These are phyloP conservation scores for Tympanuchus pallidicinctus DNA, from an alignment of 2,113 vertebrate species.

Conservation along the genomic window DNA sequence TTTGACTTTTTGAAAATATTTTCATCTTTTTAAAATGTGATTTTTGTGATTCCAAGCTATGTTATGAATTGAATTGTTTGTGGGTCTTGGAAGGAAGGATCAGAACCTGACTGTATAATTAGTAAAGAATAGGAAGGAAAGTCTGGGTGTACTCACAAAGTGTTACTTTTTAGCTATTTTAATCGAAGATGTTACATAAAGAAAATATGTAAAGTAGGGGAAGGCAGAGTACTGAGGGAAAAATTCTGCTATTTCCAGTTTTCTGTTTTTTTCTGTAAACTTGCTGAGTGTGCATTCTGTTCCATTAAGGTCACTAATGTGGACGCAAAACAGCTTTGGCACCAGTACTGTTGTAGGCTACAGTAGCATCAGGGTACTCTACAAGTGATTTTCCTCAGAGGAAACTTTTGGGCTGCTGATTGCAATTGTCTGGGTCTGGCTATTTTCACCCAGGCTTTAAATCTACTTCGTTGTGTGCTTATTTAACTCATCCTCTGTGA, in stretches of 20 bases:
- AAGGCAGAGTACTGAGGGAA: neutral
- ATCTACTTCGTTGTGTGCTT: neutral
- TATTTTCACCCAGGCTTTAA: neutral
- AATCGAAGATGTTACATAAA: neutral
- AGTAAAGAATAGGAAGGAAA: neutral
- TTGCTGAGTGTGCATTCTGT: neutral
- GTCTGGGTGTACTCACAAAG: neutral
- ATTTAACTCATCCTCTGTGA: neutral
- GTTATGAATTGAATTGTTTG: neutral
- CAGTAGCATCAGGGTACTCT: neutral
- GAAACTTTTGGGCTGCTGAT: neutral
- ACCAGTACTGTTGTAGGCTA: neutral
- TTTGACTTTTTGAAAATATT: neutral
- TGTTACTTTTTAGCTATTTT: neutral
- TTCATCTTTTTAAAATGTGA: neutral
- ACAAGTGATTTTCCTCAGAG: neutral
- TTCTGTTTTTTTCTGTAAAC: neutral
- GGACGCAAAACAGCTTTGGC: neutral
- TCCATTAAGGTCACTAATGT: neutral
- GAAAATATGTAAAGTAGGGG: neutral
- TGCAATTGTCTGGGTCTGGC: neutral
- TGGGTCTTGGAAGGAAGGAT: neutral
- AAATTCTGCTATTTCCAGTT: neutral
- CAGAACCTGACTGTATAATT: neutral
- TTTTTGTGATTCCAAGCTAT: neutral